Base-by-base conservation (phyloP, 2,113 vertebrate species). In the Eulacestoma nigropectus region DNA sequence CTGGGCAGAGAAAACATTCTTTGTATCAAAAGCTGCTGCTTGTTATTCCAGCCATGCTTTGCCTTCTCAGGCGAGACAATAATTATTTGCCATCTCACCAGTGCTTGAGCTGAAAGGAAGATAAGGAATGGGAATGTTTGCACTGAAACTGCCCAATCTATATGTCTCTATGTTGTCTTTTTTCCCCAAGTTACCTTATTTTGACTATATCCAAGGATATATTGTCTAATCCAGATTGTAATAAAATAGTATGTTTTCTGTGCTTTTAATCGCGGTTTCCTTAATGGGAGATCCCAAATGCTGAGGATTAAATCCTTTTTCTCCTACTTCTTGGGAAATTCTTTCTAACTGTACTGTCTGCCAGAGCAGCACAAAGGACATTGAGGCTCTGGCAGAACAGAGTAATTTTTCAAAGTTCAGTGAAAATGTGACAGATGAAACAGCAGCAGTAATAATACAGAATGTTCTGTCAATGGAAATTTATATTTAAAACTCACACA, bases 381-480 rank as follows among this genome's bases (percentile, higher is more conserved):
- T 20, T n/a, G 78, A 41, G 55, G 13, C 63, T 70, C 4, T 77
- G 78, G 63, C 75, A 93, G 70, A 82, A 65, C 44, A 69, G 70
- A 67, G 52, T 8, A 16, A 68, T 83, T 95, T 91, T 82, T 87
- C 82, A 46, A 29, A 62, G 63, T 90, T 87, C 67, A 26, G 65
- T 50, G 67, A 49, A 57, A 95, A 87, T 90, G 70, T 91, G 90
- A 70, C 93, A 90, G 70, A 89, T 85, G 82, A 95, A 91, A 85
- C 78, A 70, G 92, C 67, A 47, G 87, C 82, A 93, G 6, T 91
- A 76, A 76, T 82, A 80, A 95, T 55, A 88, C 87, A 90, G 91
- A 93, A 90, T 13, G 91, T 91, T 94, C 95, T 93, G 78, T 95
- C 90, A 85, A 69, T 96, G 94, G 93, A 68, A 89, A 90, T 93